Evolutionary conservation across 1,140 invertebrate species (phyloP).

Genomic region (Hypsibius dujardini): DNA sequence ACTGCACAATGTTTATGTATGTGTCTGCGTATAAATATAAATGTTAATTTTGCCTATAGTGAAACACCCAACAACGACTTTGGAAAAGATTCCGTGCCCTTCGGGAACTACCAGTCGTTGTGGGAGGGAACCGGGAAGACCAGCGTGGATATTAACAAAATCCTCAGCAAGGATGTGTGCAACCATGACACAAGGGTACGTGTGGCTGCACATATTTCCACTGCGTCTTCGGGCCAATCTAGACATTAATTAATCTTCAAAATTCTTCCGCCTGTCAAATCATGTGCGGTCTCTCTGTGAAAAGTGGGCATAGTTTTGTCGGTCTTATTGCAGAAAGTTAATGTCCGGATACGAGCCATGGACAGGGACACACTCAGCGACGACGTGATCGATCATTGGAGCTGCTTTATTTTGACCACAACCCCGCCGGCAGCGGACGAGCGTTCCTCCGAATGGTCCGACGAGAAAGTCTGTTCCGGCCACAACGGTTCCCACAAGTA

Average conservation of each 20-base stretch:
- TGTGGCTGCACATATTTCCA: not conserved
- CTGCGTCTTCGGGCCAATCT: not conserved
- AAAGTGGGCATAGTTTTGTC: too few species aligned
- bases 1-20: too few species aligned
- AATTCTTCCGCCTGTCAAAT: too few species aligned
- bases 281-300: too few species aligned
- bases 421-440: not conserved
- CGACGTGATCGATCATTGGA: not conserved
- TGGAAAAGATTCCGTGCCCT: slow-evolving; percentile 14
- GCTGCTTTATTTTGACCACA: slow-evolving; percentile 6
- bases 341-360: slow-evolving; percentile 4
- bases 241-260: not conserved
- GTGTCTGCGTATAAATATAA: not conserved
- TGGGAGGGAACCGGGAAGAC: not conserved
- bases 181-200: not conserved
- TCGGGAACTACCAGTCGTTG: not conserved
- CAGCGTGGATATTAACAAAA: slow-evolving; percentile 6
- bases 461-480: not conserved
- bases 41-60: not conserved
- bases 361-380: not conserved
- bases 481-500: slow-evolving; percentile 13
- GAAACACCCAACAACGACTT: slow-evolving; percentile 10
- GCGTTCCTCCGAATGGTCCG: not conserved
- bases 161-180: slow-evolving; percentile 14
- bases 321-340: slow-evolving; percentile 14